Evolutionary conservation across 2,888 invertebrate species (phyloP).

Genomic region (Lasioglossum leucozonium): DNA sequence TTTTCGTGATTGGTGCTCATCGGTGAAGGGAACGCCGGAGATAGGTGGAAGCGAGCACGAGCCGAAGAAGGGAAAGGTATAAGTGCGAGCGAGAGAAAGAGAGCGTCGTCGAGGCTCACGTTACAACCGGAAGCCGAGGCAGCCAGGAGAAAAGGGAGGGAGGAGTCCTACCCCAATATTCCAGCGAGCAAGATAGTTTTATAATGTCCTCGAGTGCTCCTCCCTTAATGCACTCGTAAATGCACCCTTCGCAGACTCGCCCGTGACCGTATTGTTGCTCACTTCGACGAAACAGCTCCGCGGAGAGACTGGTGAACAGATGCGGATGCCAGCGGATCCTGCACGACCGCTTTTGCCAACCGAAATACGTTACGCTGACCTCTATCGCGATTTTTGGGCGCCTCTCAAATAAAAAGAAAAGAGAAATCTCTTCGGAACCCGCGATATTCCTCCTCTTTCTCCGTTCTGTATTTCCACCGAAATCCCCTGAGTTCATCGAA

Average conservation of each 20-base stretch:
- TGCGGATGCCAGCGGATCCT: slow-evolving; percentile 51
- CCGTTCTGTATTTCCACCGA: background rate
- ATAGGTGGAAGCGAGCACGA: background rate
- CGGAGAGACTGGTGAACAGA: slow-evolving; percentile 59
- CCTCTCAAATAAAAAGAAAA: too few relatives aligned
- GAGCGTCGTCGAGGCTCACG: slow-evolving; percentile 73
- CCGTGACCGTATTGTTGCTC: slow-evolving; percentile 79
- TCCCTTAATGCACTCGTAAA: slow-evolving; percentile 79
- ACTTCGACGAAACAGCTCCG: slow-evolving; percentile 66
- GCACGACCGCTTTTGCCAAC: slow-evolving; percentile 56
- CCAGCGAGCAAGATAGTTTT: slow-evolving; percentile 75
- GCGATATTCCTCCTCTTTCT: background rate
- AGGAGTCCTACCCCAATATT: slow-evolving; percentile 78
- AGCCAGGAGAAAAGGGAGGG: slow-evolving; percentile 72
- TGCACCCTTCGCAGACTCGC: slow-evolving; percentile 65
- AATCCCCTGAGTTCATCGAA: background rate
- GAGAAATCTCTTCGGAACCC: background rate
- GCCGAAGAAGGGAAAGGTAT: background rate
- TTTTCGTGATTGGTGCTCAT: slow-evolving; percentile 46
- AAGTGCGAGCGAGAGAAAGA: slow-evolving; percentile 6
- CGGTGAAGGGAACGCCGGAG: slow-evolving; percentile 23
- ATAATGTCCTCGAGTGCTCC: slow-evolving; percentile 82
- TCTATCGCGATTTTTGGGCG: background rate
- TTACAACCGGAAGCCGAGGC: slow-evolving; percentile 83
- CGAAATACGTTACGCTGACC: slow-evolving; percentile 52